Percentiles rank a stretch among this genome's conserved stretches.
These are phyloP conservation scores for Peromyscus aztecus DNA, from an alignment of 2,797 vertebrate genomes.

Conservation along the genomic window DNA sequence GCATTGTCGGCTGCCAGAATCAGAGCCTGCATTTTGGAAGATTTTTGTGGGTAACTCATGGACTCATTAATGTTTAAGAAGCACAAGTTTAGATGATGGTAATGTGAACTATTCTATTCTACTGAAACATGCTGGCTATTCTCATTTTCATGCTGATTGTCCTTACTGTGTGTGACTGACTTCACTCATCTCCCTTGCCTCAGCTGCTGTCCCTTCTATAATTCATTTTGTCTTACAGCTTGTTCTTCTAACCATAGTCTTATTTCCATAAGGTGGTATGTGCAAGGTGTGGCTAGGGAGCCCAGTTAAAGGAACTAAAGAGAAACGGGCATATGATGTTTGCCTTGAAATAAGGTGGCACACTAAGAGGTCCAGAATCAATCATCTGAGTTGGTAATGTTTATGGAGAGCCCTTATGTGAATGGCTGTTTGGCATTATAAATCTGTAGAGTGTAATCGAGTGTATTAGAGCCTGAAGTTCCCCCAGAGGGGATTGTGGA, in stretches of 20 bases:
- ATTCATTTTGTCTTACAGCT: constrained; percentile 37
- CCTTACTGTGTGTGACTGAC: background rate
- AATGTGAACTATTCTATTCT: background rate
- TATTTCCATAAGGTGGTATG: constrained; percentile 1
- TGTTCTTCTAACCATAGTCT: background rate
- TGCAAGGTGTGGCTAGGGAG: background rate
- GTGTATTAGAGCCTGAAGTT: constrained; percentile 73
- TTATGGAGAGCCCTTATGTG: constrained; percentile 77
- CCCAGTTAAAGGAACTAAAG: constrained; percentile 39
- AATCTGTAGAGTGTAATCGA: constrained; percentile 79
- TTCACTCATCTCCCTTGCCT: background rate
- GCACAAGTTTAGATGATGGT: background rate
- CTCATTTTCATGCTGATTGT: background rate
- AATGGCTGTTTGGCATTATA: constrained; percentile 72
- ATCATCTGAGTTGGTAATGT: constrained; percentile 72
- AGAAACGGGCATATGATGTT: background rate
- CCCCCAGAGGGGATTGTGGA: constrained; percentile 63
- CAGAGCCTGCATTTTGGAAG: background rate
- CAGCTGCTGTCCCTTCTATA: background rate
- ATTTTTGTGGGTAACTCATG: constrained; percentile 10
- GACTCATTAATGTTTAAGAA: background rate
- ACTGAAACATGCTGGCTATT: background rate
- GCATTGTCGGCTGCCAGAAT: background rate
- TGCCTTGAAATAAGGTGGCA: constrained; percentile 33
- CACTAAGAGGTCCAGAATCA: constrained; percentile 65